Evolutionary conservation across 2,113 vertebrate genomes (phyloP).

Genomic region (Oreochromis spilurus): DNA sequence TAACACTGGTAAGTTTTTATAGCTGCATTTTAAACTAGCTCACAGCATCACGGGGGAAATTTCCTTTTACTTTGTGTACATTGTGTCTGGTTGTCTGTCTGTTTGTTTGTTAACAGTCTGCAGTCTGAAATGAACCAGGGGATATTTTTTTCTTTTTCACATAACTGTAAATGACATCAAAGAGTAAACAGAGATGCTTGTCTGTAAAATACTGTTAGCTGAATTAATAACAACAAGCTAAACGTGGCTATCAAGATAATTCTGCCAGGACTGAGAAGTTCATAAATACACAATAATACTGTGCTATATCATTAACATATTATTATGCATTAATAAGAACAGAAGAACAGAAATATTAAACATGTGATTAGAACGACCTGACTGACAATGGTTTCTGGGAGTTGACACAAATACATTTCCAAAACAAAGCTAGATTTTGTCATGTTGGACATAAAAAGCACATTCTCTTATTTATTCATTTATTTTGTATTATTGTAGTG

Average conservation of each 20-base stretch:
- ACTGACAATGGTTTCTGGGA: background rate
- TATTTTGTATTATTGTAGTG: rapidly evolving
- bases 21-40: background rate
- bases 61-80: background rate
- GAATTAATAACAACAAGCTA: background rate
- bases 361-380: background rate
- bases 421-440: background rate
- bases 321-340: background rate
- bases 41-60: rapidly evolving
- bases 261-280: background rate
- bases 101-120: background rate
- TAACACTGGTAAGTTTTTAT: background rate
- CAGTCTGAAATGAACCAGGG: background rate
- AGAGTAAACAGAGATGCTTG: rapidly evolving
- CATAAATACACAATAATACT: background rate
- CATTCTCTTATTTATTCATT: rapidly evolving
- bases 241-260: background rate
- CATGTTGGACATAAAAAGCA: rapidly evolving
- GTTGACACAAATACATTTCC: background rate
- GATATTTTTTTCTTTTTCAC: background rate
- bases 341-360: background rate
- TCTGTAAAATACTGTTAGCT: background rate
- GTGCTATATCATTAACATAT: background rate
- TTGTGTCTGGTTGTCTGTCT: background rate
- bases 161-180: background rate